Evolutionary conservation across 1,140 invertebrate genomes (phyloP), one percentile per base, ranked within the genome.

Genomic region (Brachionus sp.): DNA sequence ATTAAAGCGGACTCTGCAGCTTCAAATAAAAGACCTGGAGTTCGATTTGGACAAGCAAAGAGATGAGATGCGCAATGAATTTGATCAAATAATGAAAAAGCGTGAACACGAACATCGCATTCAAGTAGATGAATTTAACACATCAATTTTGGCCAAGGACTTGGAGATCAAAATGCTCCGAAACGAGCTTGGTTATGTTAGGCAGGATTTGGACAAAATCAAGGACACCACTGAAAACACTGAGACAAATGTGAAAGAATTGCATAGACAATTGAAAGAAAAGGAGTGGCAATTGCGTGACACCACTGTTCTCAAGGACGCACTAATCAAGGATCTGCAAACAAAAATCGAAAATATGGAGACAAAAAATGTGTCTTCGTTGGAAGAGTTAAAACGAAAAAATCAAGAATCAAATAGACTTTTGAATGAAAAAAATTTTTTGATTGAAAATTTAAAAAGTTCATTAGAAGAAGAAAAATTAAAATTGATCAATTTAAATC

Each of bases 31-130:
- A 35, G 86, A 88, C 73, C 77, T 88, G 3, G 86, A 88, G 66
- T 85, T 86, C 77, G 87, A 88, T 84, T 83, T 88, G 70, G 87
- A 88, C 64, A 85, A 84, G 39, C 88, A 89, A 84, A 86, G 86
- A 50, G 84, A 83, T 7, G 84, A 85, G 77, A 46, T 85, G n/a
- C 84, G 37, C 10, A 75, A 84, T 42, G 88, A 85, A 77, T 89
- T 88, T 87, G 88, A 89, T 84, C 86, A 87, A 77, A 86, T 86
- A 3, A 83, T 88, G 68, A 87, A 86, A 75, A 86, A 86, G 78
- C 77, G 86, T 78, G 88, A 89, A 83, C 87, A 88, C 85, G 88
- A 88, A 75, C 88, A 86, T 53, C 84, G 87, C 68, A 19, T 87
- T 5, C 84, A 87, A 53, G 53, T 83, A 6, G 88, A 89, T 86